These are phyloP conservation scores for Campoplex nolae DNA, from an alignment of 2,888 invertebrate species.

Conservation along the genomic window DNA sequence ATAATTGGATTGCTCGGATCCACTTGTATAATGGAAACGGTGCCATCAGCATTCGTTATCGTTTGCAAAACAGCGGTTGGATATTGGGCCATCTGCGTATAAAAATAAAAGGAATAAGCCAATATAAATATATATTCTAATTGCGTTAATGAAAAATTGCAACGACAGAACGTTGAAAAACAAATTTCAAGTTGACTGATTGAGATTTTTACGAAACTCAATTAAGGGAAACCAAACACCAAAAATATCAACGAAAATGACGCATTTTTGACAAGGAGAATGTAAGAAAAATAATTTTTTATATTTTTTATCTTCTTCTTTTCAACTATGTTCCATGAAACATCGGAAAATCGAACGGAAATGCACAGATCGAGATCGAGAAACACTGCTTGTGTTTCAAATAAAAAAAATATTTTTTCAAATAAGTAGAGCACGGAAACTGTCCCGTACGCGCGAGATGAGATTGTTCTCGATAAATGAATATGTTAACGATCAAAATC, in stretches of 20 bases:
- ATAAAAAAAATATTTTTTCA: conserved; percentile 19
- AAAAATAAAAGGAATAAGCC: conserved; percentile 52
- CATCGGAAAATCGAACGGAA: conserved; percentile 39
- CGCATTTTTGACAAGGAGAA: conserved; percentile 47
- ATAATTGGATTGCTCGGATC: conserved; percentile 97
- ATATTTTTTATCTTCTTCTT: conserved; percentile 50
- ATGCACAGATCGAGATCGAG: conserved; percentile 33
- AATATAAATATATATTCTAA: not conserved
- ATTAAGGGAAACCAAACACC: conserved; percentile 83
- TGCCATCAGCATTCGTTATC: conserved; percentile 98
- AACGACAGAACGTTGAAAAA: conserved; percentile 42
- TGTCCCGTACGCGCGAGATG: too few relatives aligned
- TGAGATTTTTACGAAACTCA: conserved; percentile 77
- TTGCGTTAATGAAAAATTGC: not conserved
- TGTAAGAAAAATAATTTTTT: conserved; percentile 41
- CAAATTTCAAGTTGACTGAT: conserved; percentile 70
- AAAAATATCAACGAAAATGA: conserved; percentile 69
- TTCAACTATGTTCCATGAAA: conserved; percentile 42
- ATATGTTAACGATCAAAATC: too few relatives aligned
- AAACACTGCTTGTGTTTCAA: conserved; percentile 15
- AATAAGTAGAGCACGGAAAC: not conserved
- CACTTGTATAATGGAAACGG: conserved; percentile 97
- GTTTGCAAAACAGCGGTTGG: conserved; percentile 97
- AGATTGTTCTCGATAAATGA: too few relatives aligned
- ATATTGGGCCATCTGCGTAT: conserved; percentile 88